A percentile compares a stretch with the other conserved stretches of the same genome.
Evolutionary conservation across 2,888 invertebrate genomes (phyloP).

Genomic region (Dasypogon diadema): DNA sequence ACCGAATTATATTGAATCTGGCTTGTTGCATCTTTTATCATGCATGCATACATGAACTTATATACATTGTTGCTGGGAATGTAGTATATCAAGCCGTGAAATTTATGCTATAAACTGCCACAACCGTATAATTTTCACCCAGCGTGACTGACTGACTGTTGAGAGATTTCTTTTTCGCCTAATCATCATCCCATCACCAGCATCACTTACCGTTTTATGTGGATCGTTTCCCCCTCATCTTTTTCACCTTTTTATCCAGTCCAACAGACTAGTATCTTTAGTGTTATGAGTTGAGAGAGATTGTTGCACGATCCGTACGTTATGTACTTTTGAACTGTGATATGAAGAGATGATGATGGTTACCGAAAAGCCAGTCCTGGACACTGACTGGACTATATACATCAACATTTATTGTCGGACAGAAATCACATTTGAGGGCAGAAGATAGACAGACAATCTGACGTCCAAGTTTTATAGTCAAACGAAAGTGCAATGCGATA

Average conservation of each 20-base stretch:
- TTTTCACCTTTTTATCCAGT: not conserved
- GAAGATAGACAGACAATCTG: too few species aligned
- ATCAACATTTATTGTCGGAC: too few species aligned
- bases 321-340: too few species aligned
- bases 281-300: not conserved
- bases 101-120: not conserved
- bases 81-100: not conserved
- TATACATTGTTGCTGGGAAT: not conserved
- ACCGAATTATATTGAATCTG: too few species aligned
- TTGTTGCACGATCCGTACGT: not conserved
- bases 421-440: too few species aligned
- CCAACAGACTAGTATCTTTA: too few species aligned
- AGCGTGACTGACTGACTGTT: slow-evolving; percentile 2
- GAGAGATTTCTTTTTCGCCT: slow-evolving; percentile 6
- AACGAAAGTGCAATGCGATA: too few species aligned
- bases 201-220: slow-evolving; percentile 13
- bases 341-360: too few species aligned
- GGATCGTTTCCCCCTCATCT: slow-evolving; percentile 2
- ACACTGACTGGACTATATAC: too few species aligned
- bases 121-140: slow-evolving; percentile 11
- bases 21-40: too few species aligned
- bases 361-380: too few species aligned
- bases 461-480: too few species aligned
- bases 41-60: not conserved
- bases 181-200: slow-evolving; percentile 12